Evolutionary conservation across 2,888 invertebrate genomes (phyloP), one percentile per base, ranked within the genome.

Genomic region (Trissolcus japonicus): DNA sequence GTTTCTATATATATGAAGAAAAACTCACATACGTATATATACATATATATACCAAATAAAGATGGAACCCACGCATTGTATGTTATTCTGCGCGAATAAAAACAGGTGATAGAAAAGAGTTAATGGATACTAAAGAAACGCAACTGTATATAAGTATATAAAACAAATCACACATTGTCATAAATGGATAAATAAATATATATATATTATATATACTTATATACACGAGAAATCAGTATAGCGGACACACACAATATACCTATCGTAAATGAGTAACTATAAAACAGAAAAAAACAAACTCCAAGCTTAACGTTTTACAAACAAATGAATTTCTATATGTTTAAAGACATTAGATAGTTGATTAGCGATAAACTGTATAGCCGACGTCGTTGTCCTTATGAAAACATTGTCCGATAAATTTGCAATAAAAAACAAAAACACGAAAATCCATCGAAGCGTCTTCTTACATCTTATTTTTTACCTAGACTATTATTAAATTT

Each of bases 321-420:
- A 46, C n/a, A 76, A 76, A 59, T 74, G 71, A 79, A 79, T 79
- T 76, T 76, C 79, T 79, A 71, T 79, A 79, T 76, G 76, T 79
- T 73, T 66, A 66, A 76, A 76, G 54, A 76, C 55, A 74, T 71
- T 76, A 79, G 65, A 57, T 76, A 71, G 74, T 67, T 63, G 51
- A 77, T 66, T 79, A 79, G 79, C 71, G 68, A 71, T 77, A 75
- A 35, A 77, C 67, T 76, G 79, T 76, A 63, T 63, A 79, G 71
- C 74, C 68, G 67, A 69, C 73, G 54, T 69, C 51, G 61, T 71
- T 71, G 78, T 78, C 73, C 69, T 78, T 74, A 78, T 62, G 69
- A 78, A 78, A 77, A 76, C 35, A 57, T 13, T 7, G 35, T 11
- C 35, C 35, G 35, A 35, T 6, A 35, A 35, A 35, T 35, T 35